Conservation (phyloP, 2,113 vertebrate genomes). For the Otis tarda region DNA sequence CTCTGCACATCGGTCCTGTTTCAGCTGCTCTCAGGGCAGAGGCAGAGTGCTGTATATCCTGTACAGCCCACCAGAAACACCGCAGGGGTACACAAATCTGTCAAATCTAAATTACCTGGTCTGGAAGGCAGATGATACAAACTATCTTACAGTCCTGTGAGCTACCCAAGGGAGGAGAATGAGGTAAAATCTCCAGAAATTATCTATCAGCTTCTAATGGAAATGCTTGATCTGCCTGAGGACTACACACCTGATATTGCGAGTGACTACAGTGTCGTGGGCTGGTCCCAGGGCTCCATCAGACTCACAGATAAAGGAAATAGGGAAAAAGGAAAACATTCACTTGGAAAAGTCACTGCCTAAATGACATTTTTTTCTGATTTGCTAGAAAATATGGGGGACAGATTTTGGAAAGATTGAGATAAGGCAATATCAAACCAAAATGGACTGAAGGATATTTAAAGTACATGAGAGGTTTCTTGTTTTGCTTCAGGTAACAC, state of each 20-base stretch:
- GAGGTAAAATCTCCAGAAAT: neutral
- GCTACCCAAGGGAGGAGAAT: neutral
- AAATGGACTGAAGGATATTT: neutral
- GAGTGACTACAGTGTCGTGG: fast-evolving
- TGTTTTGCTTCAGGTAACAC: neutral
- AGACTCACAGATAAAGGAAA: neutral
- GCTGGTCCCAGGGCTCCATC: neutral
- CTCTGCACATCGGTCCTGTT: neutral
- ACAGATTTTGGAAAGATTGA: neutral
- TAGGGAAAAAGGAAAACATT: neutral
- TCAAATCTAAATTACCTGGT: neutral
- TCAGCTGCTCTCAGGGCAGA: neutral
- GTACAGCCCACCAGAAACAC: neutral
- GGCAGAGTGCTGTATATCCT: neutral
- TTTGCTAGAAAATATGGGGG: neutral
- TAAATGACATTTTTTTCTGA: neutral
- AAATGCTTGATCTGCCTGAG: neutral
- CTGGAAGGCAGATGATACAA: neutral
- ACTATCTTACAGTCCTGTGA: neutral
- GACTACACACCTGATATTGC: neutral
- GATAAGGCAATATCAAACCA: neutral
- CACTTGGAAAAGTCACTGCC: neutral
- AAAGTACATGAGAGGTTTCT: neutral
- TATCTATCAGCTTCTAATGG: neutral
- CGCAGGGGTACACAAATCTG: neutral